Conservation (phyloP, 2,113 vertebrate species). For the Urocolius indicus region DNA sequence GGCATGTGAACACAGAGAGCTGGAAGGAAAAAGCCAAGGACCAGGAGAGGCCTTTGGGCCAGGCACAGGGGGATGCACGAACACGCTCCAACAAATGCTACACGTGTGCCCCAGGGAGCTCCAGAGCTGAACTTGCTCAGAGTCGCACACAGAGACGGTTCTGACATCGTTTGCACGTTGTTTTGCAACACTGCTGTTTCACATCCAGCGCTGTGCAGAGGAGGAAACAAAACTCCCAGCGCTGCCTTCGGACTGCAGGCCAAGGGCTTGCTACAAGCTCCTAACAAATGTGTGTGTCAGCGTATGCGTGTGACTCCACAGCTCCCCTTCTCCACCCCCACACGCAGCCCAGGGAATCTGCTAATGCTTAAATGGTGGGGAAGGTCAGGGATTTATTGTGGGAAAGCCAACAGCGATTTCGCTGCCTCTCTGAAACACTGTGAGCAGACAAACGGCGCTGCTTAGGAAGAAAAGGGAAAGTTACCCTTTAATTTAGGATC, state of each 20-base stretch:
- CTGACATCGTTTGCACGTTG: neutral
- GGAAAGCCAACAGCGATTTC: conserved; percentile 26
- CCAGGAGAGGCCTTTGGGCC: neutral
- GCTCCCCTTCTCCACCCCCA: neutral
- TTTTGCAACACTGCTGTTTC: neutral
- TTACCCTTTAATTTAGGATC: neutral
- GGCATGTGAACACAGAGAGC: accelerated
- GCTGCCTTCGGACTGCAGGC: neutral
- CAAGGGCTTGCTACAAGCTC: neutral
- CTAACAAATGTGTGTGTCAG: neutral
- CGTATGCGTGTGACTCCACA: neutral
- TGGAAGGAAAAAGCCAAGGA: neutral
- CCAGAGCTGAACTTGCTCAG: accelerated
- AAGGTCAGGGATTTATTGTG: conserved; percentile 42
- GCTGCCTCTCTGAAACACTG: neutral
- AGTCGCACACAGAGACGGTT: neutral
- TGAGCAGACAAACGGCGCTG: neutral
- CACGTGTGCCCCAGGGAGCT: neutral
- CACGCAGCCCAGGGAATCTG: neutral
- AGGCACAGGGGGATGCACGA: neutral
- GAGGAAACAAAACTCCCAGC: neutral
- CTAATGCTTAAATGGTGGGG: conserved; percentile 5
- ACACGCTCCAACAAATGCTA: neutral
- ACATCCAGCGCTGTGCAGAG: neutral
- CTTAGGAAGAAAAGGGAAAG: neutral